Conservation (phyloP, 2,888 invertebrate genomes). For the Amblyjoppa proteus region DNA sequence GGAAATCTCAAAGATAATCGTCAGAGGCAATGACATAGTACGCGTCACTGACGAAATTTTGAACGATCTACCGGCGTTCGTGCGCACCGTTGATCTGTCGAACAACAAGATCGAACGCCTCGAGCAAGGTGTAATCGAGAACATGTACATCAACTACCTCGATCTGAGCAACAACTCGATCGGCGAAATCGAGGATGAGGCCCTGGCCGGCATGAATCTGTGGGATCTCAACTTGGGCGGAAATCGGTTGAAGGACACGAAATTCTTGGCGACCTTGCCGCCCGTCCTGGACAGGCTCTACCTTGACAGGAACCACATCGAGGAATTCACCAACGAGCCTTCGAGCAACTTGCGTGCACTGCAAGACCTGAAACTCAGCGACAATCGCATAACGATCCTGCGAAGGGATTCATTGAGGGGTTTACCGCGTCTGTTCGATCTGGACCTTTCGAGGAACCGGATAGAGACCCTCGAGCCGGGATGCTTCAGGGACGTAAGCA, state of each 20-base stretch:
- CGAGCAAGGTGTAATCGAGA: too few relatives aligned
- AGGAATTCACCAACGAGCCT: not conserved
- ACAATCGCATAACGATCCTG: conserved; percentile 26
- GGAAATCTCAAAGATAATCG: conserved; percentile 67
- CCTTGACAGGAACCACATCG: too few relatives aligned
- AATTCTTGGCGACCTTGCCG: too few relatives aligned
- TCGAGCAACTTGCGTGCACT: too few relatives aligned
- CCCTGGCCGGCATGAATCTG: too few relatives aligned
- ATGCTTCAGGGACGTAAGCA: not conserved
- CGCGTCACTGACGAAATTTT: conserved; percentile 69
- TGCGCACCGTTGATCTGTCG: conserved; percentile 69
- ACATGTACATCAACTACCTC: too few relatives aligned
- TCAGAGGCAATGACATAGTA: conserved; percentile 72
- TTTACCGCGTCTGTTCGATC: conserved; percentile 53
- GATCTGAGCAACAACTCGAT: too few relatives aligned
- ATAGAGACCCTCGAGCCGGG: conserved; percentile 38
- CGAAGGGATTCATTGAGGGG: conserved; percentile 20
- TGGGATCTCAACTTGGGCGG: too few relatives aligned
- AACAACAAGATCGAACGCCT: conserved; percentile 71
- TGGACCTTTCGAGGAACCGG: conserved; percentile 67
- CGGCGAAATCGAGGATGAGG: too few relatives aligned
- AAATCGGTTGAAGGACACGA: too few relatives aligned
- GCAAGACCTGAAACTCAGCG: too few relatives aligned
- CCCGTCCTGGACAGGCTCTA: too few relatives aligned
- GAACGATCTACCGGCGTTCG: conserved; percentile 72